These are phyloP conservation scores for Ceyx cyanopectus DNA, from an alignment of 2,113 vertebrate species.

Conservation along the genomic window DNA sequence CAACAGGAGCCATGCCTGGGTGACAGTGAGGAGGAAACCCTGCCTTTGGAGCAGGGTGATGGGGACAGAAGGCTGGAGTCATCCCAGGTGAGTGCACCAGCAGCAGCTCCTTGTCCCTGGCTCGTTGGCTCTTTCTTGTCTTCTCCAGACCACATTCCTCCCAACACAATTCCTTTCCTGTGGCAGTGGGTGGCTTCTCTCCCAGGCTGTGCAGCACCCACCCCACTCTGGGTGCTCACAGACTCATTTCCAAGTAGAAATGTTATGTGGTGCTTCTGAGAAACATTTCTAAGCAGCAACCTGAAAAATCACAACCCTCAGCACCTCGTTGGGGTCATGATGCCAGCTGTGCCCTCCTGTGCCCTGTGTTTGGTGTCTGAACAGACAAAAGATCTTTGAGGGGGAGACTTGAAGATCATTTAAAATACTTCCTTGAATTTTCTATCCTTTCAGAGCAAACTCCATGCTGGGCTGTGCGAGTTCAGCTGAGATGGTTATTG, in stretches of 20 bases:
- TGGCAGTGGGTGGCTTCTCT: not conserved
- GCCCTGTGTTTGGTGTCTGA: not conserved
- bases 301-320: fast-evolving
- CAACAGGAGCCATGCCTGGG: fast-evolving
- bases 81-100: not conserved
- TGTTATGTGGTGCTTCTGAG: not conserved
- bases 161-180: not conserved
- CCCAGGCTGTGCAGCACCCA: not conserved
- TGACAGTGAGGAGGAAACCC: not conserved
- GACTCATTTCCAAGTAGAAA: not conserved
- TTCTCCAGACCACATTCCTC: fast-evolving
- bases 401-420: not conserved
- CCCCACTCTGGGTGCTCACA: not conserved
- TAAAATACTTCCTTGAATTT: constrained; percentile 33
- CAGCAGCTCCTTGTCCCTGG: not conserved
- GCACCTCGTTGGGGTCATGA: not conserved
- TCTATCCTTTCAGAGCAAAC: not conserved
- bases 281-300: not conserved
- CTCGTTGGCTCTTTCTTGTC: not conserved
- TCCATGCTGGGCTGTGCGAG: not conserved
- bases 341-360: not conserved
- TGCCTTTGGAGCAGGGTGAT: fast-evolving
- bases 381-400: not conserved
- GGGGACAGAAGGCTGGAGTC: fast-evolving
- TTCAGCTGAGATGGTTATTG: not conserved